A percentile compares a stretch with the other conserved stretches of the same genome.
Evolutionary conservation across 2,888 invertebrate species (phyloP).

Genomic region (Eulithis prunata): DNA sequence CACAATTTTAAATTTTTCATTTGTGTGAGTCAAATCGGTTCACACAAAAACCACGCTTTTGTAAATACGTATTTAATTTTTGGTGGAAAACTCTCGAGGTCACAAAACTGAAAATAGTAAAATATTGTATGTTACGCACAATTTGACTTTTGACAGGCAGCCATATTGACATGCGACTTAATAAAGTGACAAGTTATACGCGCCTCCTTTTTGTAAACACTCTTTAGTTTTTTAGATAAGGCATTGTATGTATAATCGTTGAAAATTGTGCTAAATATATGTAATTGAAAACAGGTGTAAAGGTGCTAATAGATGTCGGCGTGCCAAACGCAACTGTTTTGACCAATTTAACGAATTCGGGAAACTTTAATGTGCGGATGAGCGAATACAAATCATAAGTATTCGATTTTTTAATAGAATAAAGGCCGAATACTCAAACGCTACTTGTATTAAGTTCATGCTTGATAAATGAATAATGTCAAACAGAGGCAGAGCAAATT

Average conservation of each 20-base stretch:
- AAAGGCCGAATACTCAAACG: too few relatives aligned
- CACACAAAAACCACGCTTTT: slow-evolving; percentile 35
- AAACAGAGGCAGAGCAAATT: too few relatives aligned
- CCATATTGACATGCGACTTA: slow-evolving; percentile 2
- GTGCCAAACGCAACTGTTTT: slow-evolving; percentile 22
- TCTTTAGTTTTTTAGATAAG: slow-evolving; percentile 4
- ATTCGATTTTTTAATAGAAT: too few relatives aligned
- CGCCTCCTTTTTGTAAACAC: not conserved
- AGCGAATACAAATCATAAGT: not conserved
- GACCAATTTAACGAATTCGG: slow-evolving; percentile 6
- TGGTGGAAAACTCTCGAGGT: slow-evolving; percentile 45
- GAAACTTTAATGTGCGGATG: slow-evolving; percentile 15
- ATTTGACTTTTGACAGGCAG: slow-evolving; percentile 28
- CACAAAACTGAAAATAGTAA: slow-evolving; percentile 71
- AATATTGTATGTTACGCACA: slow-evolving; percentile 60
- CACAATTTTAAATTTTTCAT: not conserved
- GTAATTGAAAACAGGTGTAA: slow-evolving; percentile 8
- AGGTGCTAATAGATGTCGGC: slow-evolving; percentile 19
- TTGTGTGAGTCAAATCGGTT: slow-evolving; percentile 25
- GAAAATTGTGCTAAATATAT: slow-evolving; percentile 21
- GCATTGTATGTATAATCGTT: slow-evolving; percentile 10
- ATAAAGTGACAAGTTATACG: slow-evolving; percentile 5
- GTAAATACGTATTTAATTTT: slow-evolving; percentile 52
- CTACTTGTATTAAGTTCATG: too few relatives aligned
- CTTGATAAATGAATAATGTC: too few relatives aligned